Evolutionary conservation across 2,797 vertebrate genomes (phyloP), one percentile per base, ranked within the genome.

Genomic region (Phrynocephalus forsythii): DNA sequence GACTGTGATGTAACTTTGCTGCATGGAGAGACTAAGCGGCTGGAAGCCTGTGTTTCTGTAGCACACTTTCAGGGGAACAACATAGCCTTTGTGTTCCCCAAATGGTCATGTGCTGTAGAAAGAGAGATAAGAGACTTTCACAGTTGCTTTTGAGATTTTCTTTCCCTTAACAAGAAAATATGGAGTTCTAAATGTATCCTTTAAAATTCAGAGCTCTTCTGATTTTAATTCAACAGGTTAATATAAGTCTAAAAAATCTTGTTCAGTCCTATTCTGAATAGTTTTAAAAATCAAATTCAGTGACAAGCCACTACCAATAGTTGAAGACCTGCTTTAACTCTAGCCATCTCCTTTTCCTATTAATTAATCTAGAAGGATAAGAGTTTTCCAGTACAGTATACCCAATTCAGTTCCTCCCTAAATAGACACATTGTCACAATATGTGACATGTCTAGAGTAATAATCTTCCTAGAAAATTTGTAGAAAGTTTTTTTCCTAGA

Each of bases 41-140:
- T 85, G 66, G 78, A 79, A 84, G 84, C 10, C 30, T 91, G 52
- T 89, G 9, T 76, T 90, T 90, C 88, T 92, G 87, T 90, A 87
- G 0, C 6, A 5, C 44, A 82, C 90, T 93, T 91, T 86, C 90
- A 94, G 88, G 60, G 79, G 79, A 93, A 91, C 63, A 52, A 67
- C 15, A 30, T 76, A 67, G 66, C 11, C 18, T 6, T 81, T n/a
- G 71, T 50, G 66, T 75, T 82, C 66, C 76, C 85, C 78, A 81
- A 73, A 85, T 85, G 48, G 89, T 90, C 86, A 92, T 79, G 80
- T 92, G 92, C 69, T 89, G 56, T 92, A 93, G 90, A 78, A 93
- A 93, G 86, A 68, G 66, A 81, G 69, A 90, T 89, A 85, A 91
- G 84, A 90, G 73, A 76, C 56, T 90, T 94, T 84, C 91, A 85